A percentile compares a stretch with the other conserved stretches of the same genome.
These are phyloP conservation scores for Spongia lamella DNA, from an alignment of 37 sponge, comb jelly and placozoan genomes.

Conservation along the genomic window DNA sequence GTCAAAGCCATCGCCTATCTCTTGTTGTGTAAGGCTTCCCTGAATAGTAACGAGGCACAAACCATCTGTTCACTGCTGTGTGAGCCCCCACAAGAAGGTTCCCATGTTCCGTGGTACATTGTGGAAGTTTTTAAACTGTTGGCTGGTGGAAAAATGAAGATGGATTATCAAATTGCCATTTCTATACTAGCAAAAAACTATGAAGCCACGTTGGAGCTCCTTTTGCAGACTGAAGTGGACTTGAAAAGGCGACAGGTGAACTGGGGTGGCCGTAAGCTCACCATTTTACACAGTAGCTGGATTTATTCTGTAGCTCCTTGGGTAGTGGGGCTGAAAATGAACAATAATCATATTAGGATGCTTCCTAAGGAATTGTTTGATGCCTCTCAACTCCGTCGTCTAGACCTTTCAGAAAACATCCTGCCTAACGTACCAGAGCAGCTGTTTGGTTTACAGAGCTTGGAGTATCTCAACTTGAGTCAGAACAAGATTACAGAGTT, in stretches of 20 bases:
- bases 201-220: constrained; percentile 72
- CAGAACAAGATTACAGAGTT: constrained; percentile 62
- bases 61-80: constrained; percentile 67
- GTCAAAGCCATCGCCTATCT: constrained; percentile 68
- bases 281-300: constrained; percentile 67
- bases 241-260: constrained; percentile 73
- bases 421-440: constrained; percentile 40
- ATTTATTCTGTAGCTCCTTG: constrained; percentile 80
- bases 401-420: constrained; percentile 69
- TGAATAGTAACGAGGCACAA: constrained; percentile 30
- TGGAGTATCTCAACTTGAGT: constrained; percentile 60
- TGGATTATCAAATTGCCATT: constrained; percentile 69
- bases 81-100: constrained; percentile 53
- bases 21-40: constrained; percentile 75
- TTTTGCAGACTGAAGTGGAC: constrained; percentile 68
- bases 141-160: constrained; percentile 34
- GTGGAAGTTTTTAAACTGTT: constrained; percentile 45
- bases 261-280: constrained; percentile 71
- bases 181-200: constrained; percentile 69
- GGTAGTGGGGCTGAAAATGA: constrained; percentile 73
- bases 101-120: constrained; percentile 66
- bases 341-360: constrained; percentile 62
- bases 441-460: constrained; percentile 65
- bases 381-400: constrained; percentile 63
- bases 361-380: constrained; percentile 53